These are phyloP conservation scores for Rhinolophus sinicus DNA, from an alignment of 2,113 vertebrate species.

Conservation along the genomic window DNA sequence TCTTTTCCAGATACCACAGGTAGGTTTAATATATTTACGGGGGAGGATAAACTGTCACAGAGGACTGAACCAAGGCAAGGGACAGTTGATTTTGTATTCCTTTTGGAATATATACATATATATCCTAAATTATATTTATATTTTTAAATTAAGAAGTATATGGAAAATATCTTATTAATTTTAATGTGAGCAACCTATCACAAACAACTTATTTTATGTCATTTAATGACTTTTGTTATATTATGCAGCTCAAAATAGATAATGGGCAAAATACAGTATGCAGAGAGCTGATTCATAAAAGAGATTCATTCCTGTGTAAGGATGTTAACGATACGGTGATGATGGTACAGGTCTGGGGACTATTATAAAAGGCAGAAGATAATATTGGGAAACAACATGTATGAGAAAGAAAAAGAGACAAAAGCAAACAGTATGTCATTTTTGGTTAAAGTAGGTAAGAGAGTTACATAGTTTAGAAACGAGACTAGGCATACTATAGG, in stretches of 20 bases:
- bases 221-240: not conserved
- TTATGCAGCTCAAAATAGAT: not conserved
- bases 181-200: not conserved
- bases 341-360: not conserved
- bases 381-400: not conserved
- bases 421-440: slow-evolving; percentile 51
- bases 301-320: not conserved
- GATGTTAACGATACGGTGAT: not conserved
- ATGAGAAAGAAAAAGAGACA: slow-evolving; percentile 3
- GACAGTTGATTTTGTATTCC: not conserved
- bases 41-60: not conserved
- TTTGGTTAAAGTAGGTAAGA: not conserved
- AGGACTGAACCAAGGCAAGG: not conserved
- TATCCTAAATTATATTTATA: too few species aligned
- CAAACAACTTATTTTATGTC: not conserved
- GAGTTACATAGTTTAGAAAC: not conserved
- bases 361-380: not conserved
- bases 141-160: not conserved
- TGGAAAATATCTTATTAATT: not conserved
- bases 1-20: not conserved
- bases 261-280: not conserved
- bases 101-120: not conserved
- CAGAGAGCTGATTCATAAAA: not conserved
- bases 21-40: not conserved
- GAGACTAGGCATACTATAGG: not conserved